A percentile compares a stretch with the other conserved stretches of the same genome.
phyloP scores from a whole-genome alignment of 2,888 invertebrate genomes.

The Drosophila neotestacea region DNA sequence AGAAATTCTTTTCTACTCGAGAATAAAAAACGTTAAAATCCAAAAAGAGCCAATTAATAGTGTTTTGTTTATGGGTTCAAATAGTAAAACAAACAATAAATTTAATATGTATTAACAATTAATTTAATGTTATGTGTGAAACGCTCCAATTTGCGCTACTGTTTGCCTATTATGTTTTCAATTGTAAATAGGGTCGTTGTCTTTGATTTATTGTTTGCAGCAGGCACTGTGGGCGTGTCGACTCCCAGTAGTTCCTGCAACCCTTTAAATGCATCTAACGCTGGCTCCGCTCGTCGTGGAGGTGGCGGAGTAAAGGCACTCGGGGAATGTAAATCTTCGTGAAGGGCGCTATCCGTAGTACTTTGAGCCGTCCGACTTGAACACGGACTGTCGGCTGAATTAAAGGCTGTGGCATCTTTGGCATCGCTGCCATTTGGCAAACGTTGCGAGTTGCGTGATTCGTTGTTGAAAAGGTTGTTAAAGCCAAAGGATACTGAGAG shows the following conservation, averaged over 20 bases:
- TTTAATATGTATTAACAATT: constrained; percentile 36
- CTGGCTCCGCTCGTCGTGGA: constrained; percentile 28
- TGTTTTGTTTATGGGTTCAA: constrained; percentile 32
- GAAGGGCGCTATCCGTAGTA: constrained; percentile 48
- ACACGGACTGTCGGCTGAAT: constrained; percentile 51
- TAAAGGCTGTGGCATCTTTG: constrained; percentile 28
- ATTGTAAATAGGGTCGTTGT: constrained; percentile 82
- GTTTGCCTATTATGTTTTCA: constrained; percentile 84
- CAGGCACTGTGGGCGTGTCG: constrained; percentile 31
- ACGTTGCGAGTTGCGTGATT: constrained; percentile 24
- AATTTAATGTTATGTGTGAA: constrained; percentile 16
- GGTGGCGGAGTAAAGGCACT: constrained; percentile 78
- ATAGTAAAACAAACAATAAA: constrained; percentile 24
- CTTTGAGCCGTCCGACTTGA: constrained; percentile 48
- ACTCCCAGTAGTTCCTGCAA: constrained; percentile 44
- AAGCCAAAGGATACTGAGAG: constrained; percentile 84
- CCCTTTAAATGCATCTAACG: constrained; percentile 43
- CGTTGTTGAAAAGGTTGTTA: constrained; percentile 82
- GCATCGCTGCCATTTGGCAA: constrained; percentile 32
- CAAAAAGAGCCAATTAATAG: constrained; percentile 16
- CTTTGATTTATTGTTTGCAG: constrained; percentile 55
- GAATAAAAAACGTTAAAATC: constrained; percentile 67
- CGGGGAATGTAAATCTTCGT: constrained; percentile 74
- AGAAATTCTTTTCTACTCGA: constrained; percentile 73
- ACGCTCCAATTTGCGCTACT: constrained; percentile 51